Conservation (phyloP, 1,140 invertebrate species). For the Parasteatoda tepidariorum region DNA sequence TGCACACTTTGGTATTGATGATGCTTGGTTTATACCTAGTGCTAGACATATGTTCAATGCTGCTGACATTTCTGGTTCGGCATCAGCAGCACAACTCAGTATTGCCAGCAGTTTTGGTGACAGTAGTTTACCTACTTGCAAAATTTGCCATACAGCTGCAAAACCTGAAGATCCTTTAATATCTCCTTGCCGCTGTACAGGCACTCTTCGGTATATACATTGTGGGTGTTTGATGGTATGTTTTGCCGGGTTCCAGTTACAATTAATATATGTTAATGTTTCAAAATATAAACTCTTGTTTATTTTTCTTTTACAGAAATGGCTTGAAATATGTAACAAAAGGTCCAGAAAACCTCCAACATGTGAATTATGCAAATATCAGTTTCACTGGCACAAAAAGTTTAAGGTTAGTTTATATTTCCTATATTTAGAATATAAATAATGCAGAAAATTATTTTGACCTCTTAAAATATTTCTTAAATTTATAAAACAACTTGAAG, state of each 20-base stretch:
- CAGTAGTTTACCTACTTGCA: slow-evolving; percentile 68
- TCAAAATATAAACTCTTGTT: not conserved
- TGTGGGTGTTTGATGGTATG: slow-evolving; percentile 72
- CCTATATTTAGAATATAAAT: not conserved
- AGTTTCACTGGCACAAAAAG: slow-evolving; percentile 72
- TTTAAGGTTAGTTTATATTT: slow-evolving; percentile 70
- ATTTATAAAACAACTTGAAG: no score
- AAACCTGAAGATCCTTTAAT: slow-evolving; percentile 71
- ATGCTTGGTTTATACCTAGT: slow-evolving; percentile 56
- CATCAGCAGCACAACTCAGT: slow-evolving; percentile 61
- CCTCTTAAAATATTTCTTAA: no score
- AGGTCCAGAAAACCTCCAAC: slow-evolving; percentile 70
- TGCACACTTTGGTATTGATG: slow-evolving; percentile 26
- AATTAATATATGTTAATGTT: not conserved
- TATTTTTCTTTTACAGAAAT: slow-evolving; percentile 69
- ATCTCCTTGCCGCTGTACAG: slow-evolving; percentile 73
- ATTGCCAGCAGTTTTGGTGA: slow-evolving; percentile 62
- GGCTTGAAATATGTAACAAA: slow-evolving; percentile 71
- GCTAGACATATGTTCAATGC: slow-evolving; percentile 44
- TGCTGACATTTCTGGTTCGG: slow-evolving; percentile 47
- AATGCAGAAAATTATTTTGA: no score
- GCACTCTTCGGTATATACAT: slow-evolving; percentile 73
- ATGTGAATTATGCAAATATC: slow-evolving; percentile 74
- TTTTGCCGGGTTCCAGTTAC: not conserved
- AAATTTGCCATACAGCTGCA: slow-evolving; percentile 72